Evolutionary conservation across 2,797 vertebrate genomes (phyloP).

Genomic region (Stomatorhinus walkeri): DNA sequence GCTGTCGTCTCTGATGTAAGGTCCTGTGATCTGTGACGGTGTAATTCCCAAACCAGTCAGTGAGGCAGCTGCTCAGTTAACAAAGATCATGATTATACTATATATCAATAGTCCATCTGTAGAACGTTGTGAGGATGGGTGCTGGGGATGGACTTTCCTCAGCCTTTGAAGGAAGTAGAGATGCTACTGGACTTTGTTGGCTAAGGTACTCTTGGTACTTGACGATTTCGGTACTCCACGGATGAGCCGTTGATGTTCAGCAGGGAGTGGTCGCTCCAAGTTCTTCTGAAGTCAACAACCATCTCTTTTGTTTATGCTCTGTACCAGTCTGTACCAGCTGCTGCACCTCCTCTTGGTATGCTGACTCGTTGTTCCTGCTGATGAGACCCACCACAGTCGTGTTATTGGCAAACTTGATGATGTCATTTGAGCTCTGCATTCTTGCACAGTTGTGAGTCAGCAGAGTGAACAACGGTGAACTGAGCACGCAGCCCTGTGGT

Average conservation of each 20-base stretch:
- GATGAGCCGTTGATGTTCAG: background rate
- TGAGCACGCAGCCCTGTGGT: background rate
- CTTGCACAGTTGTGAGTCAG: background rate
- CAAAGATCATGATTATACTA: too few species aligned
- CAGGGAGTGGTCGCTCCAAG: background rate
- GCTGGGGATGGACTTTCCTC: too few species aligned
- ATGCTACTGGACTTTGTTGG: too few species aligned
- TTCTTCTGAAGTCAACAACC: background rate
- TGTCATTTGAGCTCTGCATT: background rate
- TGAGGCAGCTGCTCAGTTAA: too few species aligned
- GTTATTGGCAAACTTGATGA: background rate
- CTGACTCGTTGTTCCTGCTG: background rate
- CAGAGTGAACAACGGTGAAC: background rate
- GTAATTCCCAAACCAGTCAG: too few species aligned
- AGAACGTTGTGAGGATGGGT: too few species aligned
- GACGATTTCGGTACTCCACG: background rate
- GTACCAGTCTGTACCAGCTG: background rate
- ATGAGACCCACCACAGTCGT: too few species aligned
- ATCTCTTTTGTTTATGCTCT: background rate
- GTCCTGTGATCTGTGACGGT: too few species aligned
- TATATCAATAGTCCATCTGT: too few species aligned
- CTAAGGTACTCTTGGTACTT: too few species aligned
- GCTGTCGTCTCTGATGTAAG: background rate
- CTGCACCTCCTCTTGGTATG: background rate
- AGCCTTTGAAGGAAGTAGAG: too few species aligned